A percentile compares a stretch with the other conserved stretches of the same genome.
Conservation (phyloP, 2,797 vertebrate genomes). For the Silurus lanzhouensis region DNA sequence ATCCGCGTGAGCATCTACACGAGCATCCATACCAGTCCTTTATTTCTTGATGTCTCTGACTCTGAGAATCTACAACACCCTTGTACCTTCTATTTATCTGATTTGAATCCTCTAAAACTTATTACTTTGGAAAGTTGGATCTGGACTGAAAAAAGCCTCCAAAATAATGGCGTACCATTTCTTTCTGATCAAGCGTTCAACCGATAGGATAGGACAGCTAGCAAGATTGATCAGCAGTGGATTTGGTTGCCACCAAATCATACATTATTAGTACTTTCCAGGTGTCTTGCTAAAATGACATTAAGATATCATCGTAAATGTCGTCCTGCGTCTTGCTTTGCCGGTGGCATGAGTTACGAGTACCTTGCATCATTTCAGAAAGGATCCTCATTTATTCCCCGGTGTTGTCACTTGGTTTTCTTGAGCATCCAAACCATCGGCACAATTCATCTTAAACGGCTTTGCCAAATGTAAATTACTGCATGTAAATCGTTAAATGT, state of each 20-base stretch:
- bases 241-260: background rate
- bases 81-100: background rate
- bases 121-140: background rate
- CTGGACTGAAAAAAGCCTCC: background rate
- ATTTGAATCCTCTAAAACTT: background rate
- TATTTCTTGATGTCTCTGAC: too few species aligned
- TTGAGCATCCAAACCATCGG: background rate
- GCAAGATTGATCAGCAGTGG: background rate
- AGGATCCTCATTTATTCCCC: background rate
- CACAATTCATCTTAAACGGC: background rate
- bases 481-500: background rate
- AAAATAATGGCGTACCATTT: background rate
- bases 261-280: background rate
- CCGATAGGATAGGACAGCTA: too few species aligned
- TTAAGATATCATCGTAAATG: background rate
- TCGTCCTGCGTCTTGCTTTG: background rate
- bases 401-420: background rate
- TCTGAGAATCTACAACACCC: background rate
- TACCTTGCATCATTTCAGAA: slow-evolving; percentile 13
- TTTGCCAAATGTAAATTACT: background rate
- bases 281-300: background rate
- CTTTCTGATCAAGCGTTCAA: background rate
- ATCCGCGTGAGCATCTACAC: background rate
- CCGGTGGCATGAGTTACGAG: background rate
- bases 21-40: background rate